phyloP scores from a whole-genome alignment of 1,140 invertebrate species.

The Aphelinus atriplicis region DNA sequence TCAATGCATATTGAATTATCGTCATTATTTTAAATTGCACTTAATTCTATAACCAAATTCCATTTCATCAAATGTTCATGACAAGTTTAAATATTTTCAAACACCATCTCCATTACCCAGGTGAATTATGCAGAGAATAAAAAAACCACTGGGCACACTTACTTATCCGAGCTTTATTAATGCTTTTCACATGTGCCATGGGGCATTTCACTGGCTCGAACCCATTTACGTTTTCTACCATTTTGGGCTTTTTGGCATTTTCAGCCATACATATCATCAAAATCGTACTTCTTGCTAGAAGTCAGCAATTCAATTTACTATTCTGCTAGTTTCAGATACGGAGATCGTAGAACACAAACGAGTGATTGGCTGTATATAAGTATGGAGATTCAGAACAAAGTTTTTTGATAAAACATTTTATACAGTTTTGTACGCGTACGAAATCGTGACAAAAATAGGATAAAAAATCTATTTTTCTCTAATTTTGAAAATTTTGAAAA shows the following conservation, averaged over 20 bases:
- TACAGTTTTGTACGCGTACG: background rate
- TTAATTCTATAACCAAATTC: no score
- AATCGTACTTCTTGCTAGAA: background rate
- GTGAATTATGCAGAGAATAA: no score
- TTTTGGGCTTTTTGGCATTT: no score
- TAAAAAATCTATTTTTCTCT: background rate
- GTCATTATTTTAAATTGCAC: no score
- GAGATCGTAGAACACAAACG: slow-evolving; percentile 42
- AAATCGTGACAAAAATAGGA: background rate
- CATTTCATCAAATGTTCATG: no score
- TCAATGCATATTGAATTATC: no score
- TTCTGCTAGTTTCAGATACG: slow-evolving; percentile 30
- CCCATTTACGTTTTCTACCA: no score
- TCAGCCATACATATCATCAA: no score
- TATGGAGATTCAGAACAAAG: slow-evolving; percentile 6
- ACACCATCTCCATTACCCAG: no score
- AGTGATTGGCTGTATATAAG: slow-evolving; percentile 53
- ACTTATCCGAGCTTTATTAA: slow-evolving; percentile 20
- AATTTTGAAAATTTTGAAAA: slow-evolving; percentile 3
- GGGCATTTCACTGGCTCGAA: no score
- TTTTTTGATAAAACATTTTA: background rate
- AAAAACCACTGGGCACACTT: no score
- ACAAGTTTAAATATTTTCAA: no score
- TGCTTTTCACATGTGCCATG: background rate
- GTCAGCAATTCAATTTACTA: background rate